Evolutionary conservation across 2,797 vertebrate genomes (phyloP), one percentile per base, ranked within the genome.

Genomic region (Anguilla anguilla): DNA sequence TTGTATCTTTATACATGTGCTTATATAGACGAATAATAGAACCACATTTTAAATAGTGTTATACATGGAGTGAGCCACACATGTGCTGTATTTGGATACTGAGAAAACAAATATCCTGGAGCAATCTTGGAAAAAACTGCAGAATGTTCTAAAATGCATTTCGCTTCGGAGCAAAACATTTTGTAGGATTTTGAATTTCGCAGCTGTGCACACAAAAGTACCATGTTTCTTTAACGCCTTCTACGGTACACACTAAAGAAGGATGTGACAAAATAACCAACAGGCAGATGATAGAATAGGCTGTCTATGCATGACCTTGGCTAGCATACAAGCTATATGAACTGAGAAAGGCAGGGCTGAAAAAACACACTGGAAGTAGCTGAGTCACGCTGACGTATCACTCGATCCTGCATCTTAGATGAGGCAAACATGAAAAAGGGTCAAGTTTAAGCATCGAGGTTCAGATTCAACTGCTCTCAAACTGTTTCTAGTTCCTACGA

Each of bases 281-380:
- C 74, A 22, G 35, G 74, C 1, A 28, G 64, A 43, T 43, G 74
- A 77, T n/a, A 77, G 57, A 35, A 28, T 91, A 91, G 93, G 93
- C 92, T 77, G 31, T n/a, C 22, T 93, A 93, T 91, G 93, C 94
- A 94, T 95, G 94, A 96, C 94, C 93, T 95, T 94, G 91, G 90
- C 89, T 93, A 94, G 92, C 95, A 95, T 93, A 93, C 35, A 19
- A 90, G 90, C 85, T 91, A 89, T 74, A 88, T 90, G 81, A 84
- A 85, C 49, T 86, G 89, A 89, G 89, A 91, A 72, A 91, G 90
- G 89, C 88, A 92, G 51, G 11, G 93, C 90, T 89, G 88, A n/a
- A 49, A 81, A 82, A 51, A 82, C 9, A 25, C 25, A 11, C 39
- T 43, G 74, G 3, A 25, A 82, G 79, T 35, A 10, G 79, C 79